A percentile compares a stretch with the other conserved stretches of the same genome.
phyloP scores from a whole-genome alignment of 1,140 invertebrate genomes.

The Cherax destructor region DNA sequence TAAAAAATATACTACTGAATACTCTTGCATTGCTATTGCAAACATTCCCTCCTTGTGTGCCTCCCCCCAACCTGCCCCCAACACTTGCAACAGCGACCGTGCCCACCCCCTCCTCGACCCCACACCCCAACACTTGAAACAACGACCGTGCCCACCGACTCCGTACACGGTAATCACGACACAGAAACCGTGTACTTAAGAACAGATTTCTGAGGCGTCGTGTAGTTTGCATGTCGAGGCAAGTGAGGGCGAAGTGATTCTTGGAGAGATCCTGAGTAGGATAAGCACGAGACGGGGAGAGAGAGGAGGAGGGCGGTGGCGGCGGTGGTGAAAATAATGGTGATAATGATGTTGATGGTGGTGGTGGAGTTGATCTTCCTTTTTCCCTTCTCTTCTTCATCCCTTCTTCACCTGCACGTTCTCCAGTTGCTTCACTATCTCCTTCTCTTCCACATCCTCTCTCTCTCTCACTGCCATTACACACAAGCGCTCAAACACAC shows the following conservation, averaged over 20 bases:
- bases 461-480: not conserved
- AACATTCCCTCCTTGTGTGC: too few species aligned
- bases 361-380: not conserved
- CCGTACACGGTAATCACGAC: not conserved
- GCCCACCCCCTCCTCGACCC: not conserved
- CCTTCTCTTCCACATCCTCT: not conserved
- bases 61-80: not conserved
- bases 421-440: too few species aligned
- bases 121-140: not conserved
- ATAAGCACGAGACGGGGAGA: slow-evolving; percentile 3
- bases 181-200: not conserved
- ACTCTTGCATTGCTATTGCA: too few species aligned
- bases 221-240: slow-evolving; percentile 2
- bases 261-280: not conserved
- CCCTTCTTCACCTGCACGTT: too few species aligned
- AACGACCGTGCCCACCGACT: not conserved
- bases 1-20: too few species aligned
- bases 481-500: too few species aligned
- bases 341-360: not conserved
- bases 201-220: not conserved
- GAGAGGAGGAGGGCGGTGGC: too few species aligned
- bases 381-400: not conserved
- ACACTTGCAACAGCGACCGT: not conserved
- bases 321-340: not conserved
- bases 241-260: slow-evolving; percentile 26